Evolutionary conservation across 2,888 invertebrate species (phyloP), one percentile per base, ranked within the genome.

Genomic region (Rhingia rostrata): DNA sequence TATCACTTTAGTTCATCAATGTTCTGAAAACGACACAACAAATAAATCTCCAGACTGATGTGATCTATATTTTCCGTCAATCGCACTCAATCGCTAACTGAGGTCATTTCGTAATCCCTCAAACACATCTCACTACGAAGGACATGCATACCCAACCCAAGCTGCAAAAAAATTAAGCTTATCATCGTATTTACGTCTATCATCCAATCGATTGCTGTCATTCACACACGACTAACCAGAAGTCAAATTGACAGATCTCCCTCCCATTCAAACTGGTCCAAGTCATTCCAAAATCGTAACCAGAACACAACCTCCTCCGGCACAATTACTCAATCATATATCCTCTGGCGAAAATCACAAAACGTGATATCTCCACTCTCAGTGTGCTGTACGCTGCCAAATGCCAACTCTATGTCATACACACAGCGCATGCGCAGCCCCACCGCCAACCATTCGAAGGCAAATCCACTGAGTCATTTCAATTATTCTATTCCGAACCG

Each of bases 381-480:
- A 37, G 22, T 22, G 47, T 9, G 33, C 60, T 39, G 41, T 9
- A 53, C 10, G 14, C 33, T 56, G 63, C 63, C 61, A 33, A 37
- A 10, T 75, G 49, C 66, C 67, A 66, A 14, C 53, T 63, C 74
- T 51, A 63, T 60, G 75, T 81, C 78, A 64, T 51, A 54, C 43
- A 43, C 14, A 2, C 5, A 12, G 5, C 22, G 4, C 22, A 47
- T 47, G 22, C 47, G 30, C 33, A 14, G 61, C 10, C 54, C 6
- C 63, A 74, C 67, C 80, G 41, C 61, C 60, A 60, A 60, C 43
- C 7, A 78, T 70, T 58, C 49, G 35, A 60, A 78, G 63, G 41
- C 70, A 70, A 66, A 77, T 77, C n/a, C 39, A 82, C 72, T 83
- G 78, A 78, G 72, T 79, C 78, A 83, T 83, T 83, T 78, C 83